These are phyloP conservation scores for Tachina grossa DNA, from an alignment of 2,888 invertebrate species.

Conservation along the genomic window DNA sequence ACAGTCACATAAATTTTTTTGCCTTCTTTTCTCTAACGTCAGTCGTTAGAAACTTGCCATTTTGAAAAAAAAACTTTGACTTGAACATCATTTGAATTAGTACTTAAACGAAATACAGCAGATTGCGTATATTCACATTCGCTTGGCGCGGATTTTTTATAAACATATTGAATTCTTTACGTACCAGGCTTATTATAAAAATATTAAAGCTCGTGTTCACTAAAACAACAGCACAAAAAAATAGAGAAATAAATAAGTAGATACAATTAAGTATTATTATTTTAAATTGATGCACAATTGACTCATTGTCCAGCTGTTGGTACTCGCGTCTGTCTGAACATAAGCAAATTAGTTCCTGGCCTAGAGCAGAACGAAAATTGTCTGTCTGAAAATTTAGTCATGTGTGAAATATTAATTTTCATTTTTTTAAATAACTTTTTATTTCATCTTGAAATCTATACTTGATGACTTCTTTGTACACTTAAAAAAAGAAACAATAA, in stretches of 20 bases:
- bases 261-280: neutral
- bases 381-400: slow-evolving; percentile 42
- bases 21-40: too few species aligned
- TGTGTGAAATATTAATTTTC: slow-evolving; percentile 50
- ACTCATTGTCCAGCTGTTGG: slow-evolving; percentile 26
- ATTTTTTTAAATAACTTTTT: slow-evolving; percentile 6
- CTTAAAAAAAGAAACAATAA: slow-evolving; percentile 3
- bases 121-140: neutral
- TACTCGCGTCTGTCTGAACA: neutral
- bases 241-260: slow-evolving; percentile 6
- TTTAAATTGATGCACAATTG: slow-evolving; percentile 43
- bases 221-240: slow-evolving; percentile 6
- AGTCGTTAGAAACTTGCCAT: too few species aligned
- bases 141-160: neutral
- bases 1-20: too few species aligned
- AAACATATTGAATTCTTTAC: neutral
- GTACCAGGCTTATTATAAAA: slow-evolving; percentile 2
- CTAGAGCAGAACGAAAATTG: neutral
- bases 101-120: too few species aligned
- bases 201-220: slow-evolving; percentile 9
- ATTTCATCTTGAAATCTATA: slow-evolving; percentile 19
- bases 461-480: slow-evolving; percentile 17
- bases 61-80: too few species aligned
- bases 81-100: too few species aligned
- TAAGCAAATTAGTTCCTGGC: neutral